Conservation (phyloP, 2,113 vertebrate species). For the Australoheros scitulus region DNA sequence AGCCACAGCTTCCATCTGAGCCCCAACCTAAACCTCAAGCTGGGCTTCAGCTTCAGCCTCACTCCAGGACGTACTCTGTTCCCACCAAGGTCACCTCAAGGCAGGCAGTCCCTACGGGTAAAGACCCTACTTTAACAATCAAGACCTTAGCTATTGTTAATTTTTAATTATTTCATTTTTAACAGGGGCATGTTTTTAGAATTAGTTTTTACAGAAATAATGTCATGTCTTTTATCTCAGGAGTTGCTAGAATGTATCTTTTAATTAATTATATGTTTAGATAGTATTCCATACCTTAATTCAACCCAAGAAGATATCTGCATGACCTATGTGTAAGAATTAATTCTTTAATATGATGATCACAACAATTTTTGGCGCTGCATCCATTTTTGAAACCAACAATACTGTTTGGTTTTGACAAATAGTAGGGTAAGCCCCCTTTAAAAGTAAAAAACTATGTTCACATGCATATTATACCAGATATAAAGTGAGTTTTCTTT, state of each 20-base stretch:
- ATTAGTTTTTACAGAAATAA: not conserved
- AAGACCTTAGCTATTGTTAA: not conserved
- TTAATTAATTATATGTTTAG: not conserved
- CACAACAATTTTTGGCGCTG: not conserved
- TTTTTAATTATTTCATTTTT: conserved; percentile 27
- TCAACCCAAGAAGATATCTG: not conserved
- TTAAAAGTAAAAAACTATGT: conserved; percentile 43
- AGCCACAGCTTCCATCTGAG: conserved; percentile 8
- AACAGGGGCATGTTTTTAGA: conserved; percentile 38
- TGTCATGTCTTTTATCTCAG: not conserved
- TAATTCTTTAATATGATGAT: not conserved
- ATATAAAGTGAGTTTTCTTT: conserved; percentile 74
- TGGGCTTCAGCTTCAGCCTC: conserved; percentile 42
- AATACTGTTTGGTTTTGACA: not conserved
- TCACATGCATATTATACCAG: conserved; percentile 20
- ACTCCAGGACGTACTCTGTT: conserved; percentile 54
- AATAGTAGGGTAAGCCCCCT: conserved; percentile 45
- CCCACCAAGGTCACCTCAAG: conserved; percentile 53
- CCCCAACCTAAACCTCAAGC: conserved; percentile 36
- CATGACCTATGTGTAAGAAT: not conserved
- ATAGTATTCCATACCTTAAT: not conserved
- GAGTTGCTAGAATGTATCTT: not conserved
- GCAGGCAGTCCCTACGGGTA: conserved; percentile 65
- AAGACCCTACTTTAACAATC: conserved; percentile 53
- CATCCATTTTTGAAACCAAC: conserved; percentile 3